Evolutionary conservation across 2,888 invertebrate genomes (phyloP).

Genomic region (Hedya salicella): DNA sequence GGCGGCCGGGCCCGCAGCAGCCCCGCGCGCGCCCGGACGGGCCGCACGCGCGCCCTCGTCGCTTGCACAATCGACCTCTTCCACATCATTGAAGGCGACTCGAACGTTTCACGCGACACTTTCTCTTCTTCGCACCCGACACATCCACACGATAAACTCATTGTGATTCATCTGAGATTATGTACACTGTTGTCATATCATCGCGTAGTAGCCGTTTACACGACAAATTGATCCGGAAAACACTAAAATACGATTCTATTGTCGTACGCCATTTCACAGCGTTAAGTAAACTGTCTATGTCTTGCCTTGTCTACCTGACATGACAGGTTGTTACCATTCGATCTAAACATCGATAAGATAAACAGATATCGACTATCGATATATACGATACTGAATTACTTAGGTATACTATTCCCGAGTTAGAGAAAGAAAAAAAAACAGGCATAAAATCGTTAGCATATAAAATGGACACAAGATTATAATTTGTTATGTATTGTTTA

Average conservation of each 20-base stretch:
- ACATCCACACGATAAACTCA: conserved; percentile 58
- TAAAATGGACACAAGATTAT: too few relatives aligned
- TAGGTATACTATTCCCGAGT: too few relatives aligned
- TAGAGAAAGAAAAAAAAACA: too few relatives aligned
- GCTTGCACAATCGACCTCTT: conserved; percentile 84
- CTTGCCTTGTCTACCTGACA: conserved; percentile 19
- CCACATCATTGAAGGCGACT: conserved; percentile 83
- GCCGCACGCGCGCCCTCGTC: conserved; percentile 47
- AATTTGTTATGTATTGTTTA: too few relatives aligned
- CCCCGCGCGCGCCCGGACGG: conserved; percentile 53
- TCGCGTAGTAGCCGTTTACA: conserved; percentile 46
- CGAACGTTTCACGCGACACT: conserved; percentile 81
- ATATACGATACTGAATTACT: background rate
- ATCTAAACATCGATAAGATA: conserved; percentile 35
- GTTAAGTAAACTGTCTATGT: conserved; percentile 13
- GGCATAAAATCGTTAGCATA: too few relatives aligned
- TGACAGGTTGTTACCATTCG: conserved; percentile 29
- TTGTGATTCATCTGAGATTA: conserved; percentile 53
- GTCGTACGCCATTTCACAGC: conserved; percentile 43
- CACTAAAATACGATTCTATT: conserved; percentile 41
- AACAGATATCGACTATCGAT: conserved; percentile 19
- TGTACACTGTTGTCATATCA: conserved; percentile 61
- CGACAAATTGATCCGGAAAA: conserved; percentile 27
- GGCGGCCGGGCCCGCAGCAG: conserved; percentile 48
- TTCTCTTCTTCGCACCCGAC: conserved; percentile 73